These are phyloP conservation scores for Dasyprocta punctata DNA, from an alignment of 2,113 vertebrate species.

Conservation along the genomic window DNA sequence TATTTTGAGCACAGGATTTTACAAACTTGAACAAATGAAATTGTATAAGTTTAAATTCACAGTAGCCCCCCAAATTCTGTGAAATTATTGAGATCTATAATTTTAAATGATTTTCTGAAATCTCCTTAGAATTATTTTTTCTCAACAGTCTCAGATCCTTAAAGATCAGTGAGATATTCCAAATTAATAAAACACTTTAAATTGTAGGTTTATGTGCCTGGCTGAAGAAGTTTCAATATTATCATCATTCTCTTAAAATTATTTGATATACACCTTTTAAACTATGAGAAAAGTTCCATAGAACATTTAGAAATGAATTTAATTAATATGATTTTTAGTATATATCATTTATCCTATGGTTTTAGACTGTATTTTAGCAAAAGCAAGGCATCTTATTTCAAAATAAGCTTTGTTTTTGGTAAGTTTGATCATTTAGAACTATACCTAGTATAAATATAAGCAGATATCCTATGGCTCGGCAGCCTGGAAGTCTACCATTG, in stretches of 20 bases:
- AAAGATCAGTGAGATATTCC: neutral
- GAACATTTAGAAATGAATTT: conserved; percentile 12
- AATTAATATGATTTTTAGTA: neutral
- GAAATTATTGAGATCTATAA: neutral
- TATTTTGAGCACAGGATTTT: neutral
- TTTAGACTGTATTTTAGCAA: neutral
- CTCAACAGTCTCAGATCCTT: neutral
- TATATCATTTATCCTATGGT: neutral
- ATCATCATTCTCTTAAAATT: neutral
- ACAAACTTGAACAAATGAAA: neutral
- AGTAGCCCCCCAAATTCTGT: neutral
- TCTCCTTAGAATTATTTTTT: neutral
- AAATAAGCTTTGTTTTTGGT: neutral
- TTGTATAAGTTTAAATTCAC: neutral
- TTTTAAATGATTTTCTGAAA: neutral
- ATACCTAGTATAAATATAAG: neutral
- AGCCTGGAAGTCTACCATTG: neutral
- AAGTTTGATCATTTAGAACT: neutral
- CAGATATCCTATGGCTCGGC: neutral
- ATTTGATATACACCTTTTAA: neutral
- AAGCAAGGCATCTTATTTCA: neutral
- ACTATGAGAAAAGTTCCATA: neutral
- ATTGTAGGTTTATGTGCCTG: neutral
- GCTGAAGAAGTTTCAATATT: neutral
- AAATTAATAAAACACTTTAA: neutral